Percentiles rank a stretch among this genome's conserved stretches.
Evolutionary conservation across 2,797 vertebrate species (phyloP).

Genomic region (Tenualosa thibaudeaui): DNA sequence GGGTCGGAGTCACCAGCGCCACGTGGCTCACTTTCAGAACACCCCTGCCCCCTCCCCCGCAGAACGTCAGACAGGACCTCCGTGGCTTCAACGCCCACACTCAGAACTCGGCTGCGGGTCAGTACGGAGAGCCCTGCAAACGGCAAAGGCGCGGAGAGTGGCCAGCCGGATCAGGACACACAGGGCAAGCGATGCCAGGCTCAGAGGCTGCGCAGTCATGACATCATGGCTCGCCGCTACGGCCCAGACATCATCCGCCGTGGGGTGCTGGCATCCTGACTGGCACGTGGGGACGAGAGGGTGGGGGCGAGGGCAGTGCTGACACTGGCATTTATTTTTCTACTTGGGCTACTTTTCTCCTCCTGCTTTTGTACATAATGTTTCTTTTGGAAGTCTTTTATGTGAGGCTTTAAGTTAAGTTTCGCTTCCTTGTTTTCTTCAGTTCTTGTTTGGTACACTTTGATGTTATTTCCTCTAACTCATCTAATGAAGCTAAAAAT

Average conservation of each 20-base stretch:
- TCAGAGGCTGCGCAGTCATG: slow-evolving; percentile 78
- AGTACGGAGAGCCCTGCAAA: slow-evolving; percentile 75
- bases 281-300: not conserved
- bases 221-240: slow-evolving; percentile 79
- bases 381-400: not conserved
- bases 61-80: slow-evolving; percentile 57
- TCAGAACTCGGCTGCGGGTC: slow-evolving; percentile 74
- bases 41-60: slow-evolving; percentile 53
- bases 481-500: not conserved
- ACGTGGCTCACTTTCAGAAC: slow-evolving; percentile 33
- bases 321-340: not conserved
- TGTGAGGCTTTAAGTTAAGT: not conserved
- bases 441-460: not conserved
- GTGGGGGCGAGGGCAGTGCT: not conserved
- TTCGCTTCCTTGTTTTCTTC: not conserved
- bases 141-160: slow-evolving; percentile 62
- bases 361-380: not conserved
- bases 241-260: slow-evolving; percentile 86
- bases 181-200: slow-evolving; percentile 74
- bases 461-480: not conserved
- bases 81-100: slow-evolving; percentile 60
- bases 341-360: not conserved
- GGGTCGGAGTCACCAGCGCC: not conserved
- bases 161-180: slow-evolving; percentile 76
- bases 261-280: slow-evolving; percentile 93